These are phyloP conservation scores for Cyaniris semiargus DNA, from an alignment of 2,888 invertebrate species.

Conservation along the genomic window DNA sequence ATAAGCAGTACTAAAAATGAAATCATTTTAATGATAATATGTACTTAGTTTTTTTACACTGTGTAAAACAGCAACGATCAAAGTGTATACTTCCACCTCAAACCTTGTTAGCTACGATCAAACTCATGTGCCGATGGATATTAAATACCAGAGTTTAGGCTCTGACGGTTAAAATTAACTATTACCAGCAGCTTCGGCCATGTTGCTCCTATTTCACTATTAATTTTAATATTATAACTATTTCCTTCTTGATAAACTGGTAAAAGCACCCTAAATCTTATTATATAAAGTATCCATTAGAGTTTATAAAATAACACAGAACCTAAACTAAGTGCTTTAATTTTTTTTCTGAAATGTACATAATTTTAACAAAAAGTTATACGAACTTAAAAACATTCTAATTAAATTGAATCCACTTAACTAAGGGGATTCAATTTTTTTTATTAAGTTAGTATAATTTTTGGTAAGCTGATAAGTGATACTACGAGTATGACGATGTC, in stretches of 20 bases:
- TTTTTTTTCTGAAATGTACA: no score
- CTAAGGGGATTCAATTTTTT: no score
- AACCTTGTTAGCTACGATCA: conserved; percentile 22
- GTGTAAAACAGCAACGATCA: neutral
- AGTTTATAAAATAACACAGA: neutral
- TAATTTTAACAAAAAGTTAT: no score
- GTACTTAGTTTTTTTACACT: no score
- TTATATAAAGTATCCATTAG: neutral
- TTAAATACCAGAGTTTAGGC: conserved; percentile 18
- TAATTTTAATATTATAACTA: neutral
- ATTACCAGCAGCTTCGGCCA: conserved; percentile 2
- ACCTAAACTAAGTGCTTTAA: no score
- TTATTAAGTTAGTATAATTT: no score
- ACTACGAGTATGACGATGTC: no score
- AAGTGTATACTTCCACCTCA: neutral
- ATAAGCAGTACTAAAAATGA: neutral
- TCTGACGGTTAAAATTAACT: neutral
- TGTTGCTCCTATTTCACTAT: neutral
- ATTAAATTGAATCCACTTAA: no score
- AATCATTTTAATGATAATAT: no score
- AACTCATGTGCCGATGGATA: conserved; percentile 7
- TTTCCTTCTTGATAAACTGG: neutral
- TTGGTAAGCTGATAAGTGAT: no score
- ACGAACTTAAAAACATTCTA: no score
- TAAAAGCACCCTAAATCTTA: neutral